Conservation (phyloP, 2,113 vertebrate genomes). For the Poeciliopsis prolifica region DNA sequence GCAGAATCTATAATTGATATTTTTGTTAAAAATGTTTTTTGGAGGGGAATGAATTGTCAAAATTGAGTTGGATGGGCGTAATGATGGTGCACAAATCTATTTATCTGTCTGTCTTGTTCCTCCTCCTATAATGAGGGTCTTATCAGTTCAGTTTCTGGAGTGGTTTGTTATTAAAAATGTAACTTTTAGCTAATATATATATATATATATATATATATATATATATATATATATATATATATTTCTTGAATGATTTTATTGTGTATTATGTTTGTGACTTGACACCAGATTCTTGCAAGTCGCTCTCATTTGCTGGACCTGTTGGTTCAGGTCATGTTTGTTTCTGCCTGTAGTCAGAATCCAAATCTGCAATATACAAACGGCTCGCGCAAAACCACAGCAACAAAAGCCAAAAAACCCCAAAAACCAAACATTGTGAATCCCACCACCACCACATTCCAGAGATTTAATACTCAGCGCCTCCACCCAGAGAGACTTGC, state of each 20-base stretch:
- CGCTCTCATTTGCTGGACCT: neutral
- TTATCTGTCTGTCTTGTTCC: too few species aligned
- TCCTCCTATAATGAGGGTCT: too few species aligned
- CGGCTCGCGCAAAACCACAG: neutral
- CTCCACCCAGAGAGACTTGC: constrained; percentile 13
- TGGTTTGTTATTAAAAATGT: neutral
- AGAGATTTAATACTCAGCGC: constrained; percentile 19
- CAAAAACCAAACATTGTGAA: neutral
- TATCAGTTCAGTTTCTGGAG: too few species aligned
- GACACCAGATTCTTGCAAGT: neutral
- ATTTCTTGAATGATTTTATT: neutral
- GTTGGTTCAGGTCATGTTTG: neutral
- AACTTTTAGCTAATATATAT: too few species aligned
- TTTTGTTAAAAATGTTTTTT: too few species aligned
- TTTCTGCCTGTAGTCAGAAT: neutral
- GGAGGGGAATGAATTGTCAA: too few species aligned
- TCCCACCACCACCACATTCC: constrained; percentile 14
- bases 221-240: too few species aligned
- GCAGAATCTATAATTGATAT: too few species aligned
- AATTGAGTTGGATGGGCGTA: too few species aligned
- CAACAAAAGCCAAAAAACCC: neutral
- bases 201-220: too few species aligned
- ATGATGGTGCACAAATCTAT: too few species aligned
- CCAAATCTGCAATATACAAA: neutral
- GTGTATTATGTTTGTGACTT: neutral